Evolutionary conservation across 2,888 invertebrate genomes (phyloP).

Genomic region (Tetragonisca angustula): DNA sequence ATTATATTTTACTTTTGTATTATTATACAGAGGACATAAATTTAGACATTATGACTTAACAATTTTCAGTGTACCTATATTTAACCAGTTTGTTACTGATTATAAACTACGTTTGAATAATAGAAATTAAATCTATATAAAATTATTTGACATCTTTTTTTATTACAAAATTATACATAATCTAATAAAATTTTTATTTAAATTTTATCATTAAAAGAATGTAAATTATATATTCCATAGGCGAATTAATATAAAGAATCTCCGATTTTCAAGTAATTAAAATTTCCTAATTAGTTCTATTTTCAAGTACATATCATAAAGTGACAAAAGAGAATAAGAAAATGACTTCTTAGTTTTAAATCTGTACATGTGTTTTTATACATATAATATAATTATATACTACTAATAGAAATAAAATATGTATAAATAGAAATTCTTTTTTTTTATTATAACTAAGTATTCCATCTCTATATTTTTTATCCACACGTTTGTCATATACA

Average conservation of each 20-base stretch:
- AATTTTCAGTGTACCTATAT: not conserved
- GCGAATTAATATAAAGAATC: not conserved
- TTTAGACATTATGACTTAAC: not conserved
- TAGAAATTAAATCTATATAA: slow-evolving; percentile 1
- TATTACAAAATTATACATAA: not conserved
- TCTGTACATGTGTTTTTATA: slow-evolving; percentile 50
- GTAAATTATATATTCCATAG: not conserved
- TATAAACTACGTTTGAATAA: not conserved
- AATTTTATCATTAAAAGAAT: not conserved
- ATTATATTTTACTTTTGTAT: not conserved
- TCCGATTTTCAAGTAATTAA: not conserved
- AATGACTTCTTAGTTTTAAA: slow-evolving; percentile 9
- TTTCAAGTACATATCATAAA: not conserved
- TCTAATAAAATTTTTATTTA: not conserved
- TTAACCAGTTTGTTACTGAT: not conserved
- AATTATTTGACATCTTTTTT: not conserved
- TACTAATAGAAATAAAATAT: slow-evolving; percentile 33
- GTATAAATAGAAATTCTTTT: slow-evolving; percentile 24
- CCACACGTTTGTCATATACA: not conserved
- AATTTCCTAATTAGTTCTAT: slow-evolving; percentile 10
- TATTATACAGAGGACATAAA: not conserved
- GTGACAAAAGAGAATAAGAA: slow-evolving; percentile 6
- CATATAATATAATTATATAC: slow-evolving; percentile 25
- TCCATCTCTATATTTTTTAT: not conserved
- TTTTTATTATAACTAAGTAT: slow-evolving; percentile 18